These are phyloP conservation scores for Gambusia affinis DNA, from an alignment of 2,113 vertebrate genomes.

Conservation along the genomic window DNA sequence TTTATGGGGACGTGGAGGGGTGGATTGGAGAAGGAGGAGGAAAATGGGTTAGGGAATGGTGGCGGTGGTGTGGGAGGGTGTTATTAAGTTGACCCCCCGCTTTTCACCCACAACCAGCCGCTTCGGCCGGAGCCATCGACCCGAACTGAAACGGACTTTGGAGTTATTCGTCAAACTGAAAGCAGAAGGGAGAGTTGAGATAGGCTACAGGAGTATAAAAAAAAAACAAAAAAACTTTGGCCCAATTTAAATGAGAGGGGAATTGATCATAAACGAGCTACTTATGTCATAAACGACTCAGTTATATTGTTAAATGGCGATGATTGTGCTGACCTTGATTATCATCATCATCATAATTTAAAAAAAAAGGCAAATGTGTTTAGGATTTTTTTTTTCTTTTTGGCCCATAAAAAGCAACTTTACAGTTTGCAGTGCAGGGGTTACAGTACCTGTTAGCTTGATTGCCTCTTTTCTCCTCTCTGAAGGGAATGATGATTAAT, in stretches of 20 bases:
- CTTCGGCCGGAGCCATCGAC: constrained; percentile 47
- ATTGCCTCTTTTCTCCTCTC: constrained; percentile 34
- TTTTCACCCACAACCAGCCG: constrained; percentile 9
- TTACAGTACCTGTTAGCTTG: constrained; percentile 65
- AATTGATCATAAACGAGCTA: constrained; percentile 33
- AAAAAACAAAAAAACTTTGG: constrained; percentile 23
- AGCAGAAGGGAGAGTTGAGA: constrained; percentile 6
- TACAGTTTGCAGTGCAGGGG: constrained; percentile 23
- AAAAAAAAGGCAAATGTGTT: background rate
- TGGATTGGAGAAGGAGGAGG: background rate
- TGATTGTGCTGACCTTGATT: background rate
- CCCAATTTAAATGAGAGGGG: constrained; percentile 20
- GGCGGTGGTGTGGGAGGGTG: too few relatives aligned
- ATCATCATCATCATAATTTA: background rate
- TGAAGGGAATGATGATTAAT: constrained; percentile 79
- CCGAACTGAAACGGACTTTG: constrained; percentile 72
- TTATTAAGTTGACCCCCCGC: constrained; percentile 45
- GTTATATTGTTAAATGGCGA: background rate
- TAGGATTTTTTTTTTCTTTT: background rate
- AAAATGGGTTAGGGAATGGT: too few relatives aligned
- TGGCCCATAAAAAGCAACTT: background rate
- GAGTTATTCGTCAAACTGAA: constrained; percentile 63
- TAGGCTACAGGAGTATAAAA: constrained; percentile 16
- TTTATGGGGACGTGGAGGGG: constrained; percentile 64
- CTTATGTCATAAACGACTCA: constrained; percentile 13